Evolutionary conservation across 2,113 vertebrate species (phyloP).

Genomic region (Cryptomyrus ogoouensis): DNA sequence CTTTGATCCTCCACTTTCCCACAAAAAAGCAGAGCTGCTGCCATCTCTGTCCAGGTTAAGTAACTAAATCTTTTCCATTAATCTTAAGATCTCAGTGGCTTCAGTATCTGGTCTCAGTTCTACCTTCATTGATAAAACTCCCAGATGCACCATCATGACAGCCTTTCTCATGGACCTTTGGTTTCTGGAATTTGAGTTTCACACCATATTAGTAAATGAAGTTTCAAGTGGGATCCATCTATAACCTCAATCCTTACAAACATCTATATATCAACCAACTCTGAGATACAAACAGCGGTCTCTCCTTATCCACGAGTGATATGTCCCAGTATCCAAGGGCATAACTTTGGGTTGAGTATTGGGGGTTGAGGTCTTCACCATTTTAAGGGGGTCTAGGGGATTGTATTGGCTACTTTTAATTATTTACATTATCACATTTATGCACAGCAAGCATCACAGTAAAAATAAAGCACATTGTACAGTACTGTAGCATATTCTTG

Average conservation of each 20-base stretch:
- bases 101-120: not conserved
- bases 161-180: not conserved
- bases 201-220: not conserved
- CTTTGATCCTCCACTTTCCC: not conserved
- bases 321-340: not conserved
- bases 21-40: not conserved
- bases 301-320: not conserved
- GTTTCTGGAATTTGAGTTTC: not conserved
- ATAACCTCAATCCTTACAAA: not conserved
- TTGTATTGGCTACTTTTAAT: not conserved
- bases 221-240: not conserved
- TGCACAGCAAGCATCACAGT: not conserved
- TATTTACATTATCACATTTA: not conserved
- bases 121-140: not conserved
- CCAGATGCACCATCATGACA: not conserved
- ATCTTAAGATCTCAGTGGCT: not conserved
- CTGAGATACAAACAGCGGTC: not conserved
- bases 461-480: not conserved
- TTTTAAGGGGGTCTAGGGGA: not conserved
- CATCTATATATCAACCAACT: not conserved
- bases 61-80: not conserved
- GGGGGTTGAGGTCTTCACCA: not conserved
- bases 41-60: not conserved
- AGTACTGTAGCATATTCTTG: not conserved
- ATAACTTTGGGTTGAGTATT: not conserved